Evolutionary conservation across 2,888 invertebrate species (phyloP), one percentile per base, ranked within the genome.

Genomic region (Silvanus unidentatus): DNA sequence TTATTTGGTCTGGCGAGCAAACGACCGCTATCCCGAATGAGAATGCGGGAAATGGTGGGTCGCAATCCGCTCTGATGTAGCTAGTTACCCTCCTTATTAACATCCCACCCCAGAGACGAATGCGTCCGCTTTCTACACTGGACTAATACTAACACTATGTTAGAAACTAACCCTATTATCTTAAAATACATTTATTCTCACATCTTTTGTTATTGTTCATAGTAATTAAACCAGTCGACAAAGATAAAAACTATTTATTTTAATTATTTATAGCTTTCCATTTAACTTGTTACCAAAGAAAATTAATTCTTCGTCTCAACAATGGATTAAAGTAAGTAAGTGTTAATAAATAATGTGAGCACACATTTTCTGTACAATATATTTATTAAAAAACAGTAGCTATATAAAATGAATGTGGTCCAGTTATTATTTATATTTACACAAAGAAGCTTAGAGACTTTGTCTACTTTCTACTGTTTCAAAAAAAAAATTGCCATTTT

Each of bases 41-140:
- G 48, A 49, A 52, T 49, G 52, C 44, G 40, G 38, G 52, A 50
- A 50, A 58, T 45, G 37, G 41, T 47, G 42, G 44, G 35, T 43
- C 42, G 34, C 40, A 47, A 48, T 42, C 46, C 44, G 42, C 46
- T 44, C 42, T 48, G 38, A 52, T 50, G 49, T 47, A 44, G 46
- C 49, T 44, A 49, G 49, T 52, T 48, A 44, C 46, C 45, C 45
- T 50, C 43, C 45, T 47, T 49, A 54, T 52, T 52, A 52, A 54
- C 52, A 49, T 47, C 48, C 45, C 47, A 40, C 52, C 49, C 50
- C 35, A 40, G 50, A 52, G 50, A 52, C 40, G 48, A 45, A 48
- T 46, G 49, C 47, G 39, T 49, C 43, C 44, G 35, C 41, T 40
- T 27, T 45, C 35, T 13, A n/a, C 35, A 35, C 43, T 29, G 43